Conservation (phyloP, 2,888 invertebrate species). For the Melikaiella ostensackeni region DNA sequence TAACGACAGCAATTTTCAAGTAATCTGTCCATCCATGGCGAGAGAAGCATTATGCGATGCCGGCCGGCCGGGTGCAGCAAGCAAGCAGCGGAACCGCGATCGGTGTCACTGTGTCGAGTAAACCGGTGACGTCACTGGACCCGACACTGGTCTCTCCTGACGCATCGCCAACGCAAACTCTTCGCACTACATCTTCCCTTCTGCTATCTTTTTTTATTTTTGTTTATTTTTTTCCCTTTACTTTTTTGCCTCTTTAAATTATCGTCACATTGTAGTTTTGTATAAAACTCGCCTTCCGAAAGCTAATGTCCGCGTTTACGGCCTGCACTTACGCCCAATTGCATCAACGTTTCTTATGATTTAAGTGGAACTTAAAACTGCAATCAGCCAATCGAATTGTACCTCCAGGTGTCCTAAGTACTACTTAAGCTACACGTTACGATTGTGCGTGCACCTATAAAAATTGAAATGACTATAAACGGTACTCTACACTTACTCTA, state of each 20-base stretch:
- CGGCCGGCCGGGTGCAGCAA: slow-evolving; percentile 31
- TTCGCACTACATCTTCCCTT: not conserved
- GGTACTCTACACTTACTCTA: slow-evolving; percentile 13
- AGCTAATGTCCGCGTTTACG: not conserved
- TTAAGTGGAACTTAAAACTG: slow-evolving; percentile 34
- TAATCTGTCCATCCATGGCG: not conserved
- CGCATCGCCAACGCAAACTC: not conserved
- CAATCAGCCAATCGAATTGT: slow-evolving; percentile 29
- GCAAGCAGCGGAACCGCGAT: slow-evolving; percentile 44
- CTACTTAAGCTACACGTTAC: slow-evolving; percentile 13
- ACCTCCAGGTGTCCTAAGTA: slow-evolving; percentile 35
- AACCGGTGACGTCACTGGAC: slow-evolving; percentile 61
- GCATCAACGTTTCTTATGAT: slow-evolving; percentile 25
- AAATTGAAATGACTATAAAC: slow-evolving; percentile 27
- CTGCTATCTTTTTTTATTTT: not conserved
- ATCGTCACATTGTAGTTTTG: slow-evolving; percentile 18
- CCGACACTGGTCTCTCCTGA: not conserved
- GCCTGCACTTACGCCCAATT: slow-evolving; percentile 7
- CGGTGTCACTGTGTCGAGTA: slow-evolving; percentile 69
- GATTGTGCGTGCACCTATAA: slow-evolving; percentile 25
- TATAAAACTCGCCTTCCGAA: slow-evolving; percentile 3
- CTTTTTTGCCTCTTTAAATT: slow-evolving; percentile 7
- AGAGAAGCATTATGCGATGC: slow-evolving; percentile 14
- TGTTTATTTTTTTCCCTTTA: not conserved
- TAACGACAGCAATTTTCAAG: slow-evolving; percentile 4